Base-by-base conservation (phyloP, 2,797 vertebrate species). In the Sebastes cheni region DNA sequence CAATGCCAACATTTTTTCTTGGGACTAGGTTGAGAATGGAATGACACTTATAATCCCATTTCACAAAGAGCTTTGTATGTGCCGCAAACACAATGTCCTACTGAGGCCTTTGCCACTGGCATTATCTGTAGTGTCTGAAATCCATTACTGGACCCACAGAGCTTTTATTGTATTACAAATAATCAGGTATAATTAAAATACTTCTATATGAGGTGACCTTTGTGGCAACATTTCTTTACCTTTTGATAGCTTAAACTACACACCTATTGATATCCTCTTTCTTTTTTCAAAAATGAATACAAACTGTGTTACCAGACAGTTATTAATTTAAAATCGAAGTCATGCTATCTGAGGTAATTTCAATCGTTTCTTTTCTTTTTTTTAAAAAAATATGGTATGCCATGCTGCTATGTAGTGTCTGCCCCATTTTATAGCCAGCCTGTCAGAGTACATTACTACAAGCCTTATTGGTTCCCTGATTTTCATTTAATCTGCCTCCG, bases 391-490 rank as follows among this genome's bases (percentile, higher is more conserved):
- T 58, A 75, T 61, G n/a, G 66, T 75, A 80, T 82, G 61, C 70
- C 64, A 83, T 80, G 70, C 64, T 78, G 75, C 82, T 64, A 86
- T 85, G 72, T 89, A 75, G 75, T 84, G 80, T 82, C 86, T 90
- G 80, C 77, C 80, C 80, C 64, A 29, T 90, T 95, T 94, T 93
- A 94, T 88, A 85, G 82, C 90, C 82, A 72, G 73, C 81, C 91
- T 94, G 93, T 93, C 92, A 91, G 86, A 91, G 86, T 92, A 86
- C 90, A 95, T 95, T 95, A 96, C 95, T 95, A 95, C 93, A 96
- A 93, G 93, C 88, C 94, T 95, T 95, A 96, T 95, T 96, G 95
- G 94, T 93, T 95, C 89, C 93, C 91, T 96, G 95, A 96, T 96
- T 96, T 96, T 95, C 94, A 95, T 96, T 95, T 95, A 96, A 96